Evolutionary conservation across 2,888 invertebrate species (phyloP), one percentile per base, ranked within the genome.

Genomic region (Carterocephalus palaemon): DNA sequence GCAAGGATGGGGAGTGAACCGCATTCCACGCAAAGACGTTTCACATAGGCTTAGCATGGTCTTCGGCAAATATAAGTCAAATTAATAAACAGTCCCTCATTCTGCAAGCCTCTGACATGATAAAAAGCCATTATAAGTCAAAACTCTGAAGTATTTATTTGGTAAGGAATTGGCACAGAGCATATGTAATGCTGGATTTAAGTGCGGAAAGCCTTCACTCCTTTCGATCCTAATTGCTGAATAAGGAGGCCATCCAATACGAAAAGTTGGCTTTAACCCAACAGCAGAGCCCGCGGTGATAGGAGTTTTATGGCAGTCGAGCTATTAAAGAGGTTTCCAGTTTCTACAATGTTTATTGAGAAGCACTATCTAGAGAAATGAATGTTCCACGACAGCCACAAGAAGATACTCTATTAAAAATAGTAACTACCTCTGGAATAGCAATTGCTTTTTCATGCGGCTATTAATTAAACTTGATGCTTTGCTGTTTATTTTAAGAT

Each of bases 1-100:
- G 56, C 62, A 61, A 56, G 56, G 58, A 57, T 54, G 54, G 37
- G 33, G 54, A 52, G 32, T 28, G 28, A 26, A 19, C 16, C 24
- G 10, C 32, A 28, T 38, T 28, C 28, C 20, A 10, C 10, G 26
- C n/a, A n/a, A n/a, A n/a, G n/a, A n/a, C n/a, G n/a, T n/a, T n/a
- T n/a, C n/a, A n/a, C n/a, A n/a, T n/a, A n/a, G n/a, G n/a, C n/a
- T n/a, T n/a, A n/a, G n/a, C n/a, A n/a, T n/a, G n/a, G n/a, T n/a
- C n/a, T n/a, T n/a, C n/a, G n/a, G n/a, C n/a, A n/a, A n/a, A n/a
- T n/a, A n/a, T n/a, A n/a, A n/a, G n/a, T n/a, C n/a, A n/a, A n/a
- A n/a, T n/a, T n/a, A n/a, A n/a, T n/a, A n/a, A n/a, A n/a, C n/a
- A n/a, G n/a, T n/a, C n/a, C n/a, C n/a, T n/a, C n/a, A n/a, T n/a